phyloP scores from a whole-genome alignment of 2,113 vertebrate species.

The Hoplias malabaricus region DNA sequence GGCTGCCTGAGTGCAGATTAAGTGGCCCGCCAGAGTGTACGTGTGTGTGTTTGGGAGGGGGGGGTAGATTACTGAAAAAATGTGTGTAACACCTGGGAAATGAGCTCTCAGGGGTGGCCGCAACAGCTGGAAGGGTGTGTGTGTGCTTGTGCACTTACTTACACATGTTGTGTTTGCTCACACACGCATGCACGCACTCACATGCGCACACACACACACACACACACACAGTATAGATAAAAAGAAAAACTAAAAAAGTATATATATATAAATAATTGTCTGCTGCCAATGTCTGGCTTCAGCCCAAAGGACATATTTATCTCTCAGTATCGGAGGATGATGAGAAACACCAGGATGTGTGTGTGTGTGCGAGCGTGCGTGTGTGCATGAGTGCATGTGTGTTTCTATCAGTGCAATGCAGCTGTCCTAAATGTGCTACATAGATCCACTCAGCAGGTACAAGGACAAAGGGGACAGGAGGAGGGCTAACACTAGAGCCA shows the following conservation, averaged over 20 bases:
- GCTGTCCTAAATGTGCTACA: not conserved
- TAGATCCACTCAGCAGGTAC: not conserved
- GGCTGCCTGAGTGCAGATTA: conserved; percentile 64
- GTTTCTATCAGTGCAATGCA: conserved; percentile 21
- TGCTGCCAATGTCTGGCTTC: not conserved
- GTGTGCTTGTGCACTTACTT: conserved; percentile 13
- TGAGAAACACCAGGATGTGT: conserved; percentile 19
- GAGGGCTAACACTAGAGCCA: conserved; percentile 15
- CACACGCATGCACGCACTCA: conserved; percentile 16
- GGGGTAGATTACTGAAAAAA: conserved; percentile 72
- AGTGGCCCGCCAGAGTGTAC: conserved; percentile 50
- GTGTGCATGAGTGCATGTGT: not conserved
- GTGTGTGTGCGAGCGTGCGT: not conserved
- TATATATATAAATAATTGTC: not conserved
- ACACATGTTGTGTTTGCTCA: conserved; percentile 42
- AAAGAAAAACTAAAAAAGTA: conserved; percentile 14
- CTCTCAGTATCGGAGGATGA: not conserved
- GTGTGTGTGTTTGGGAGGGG: conserved; percentile 23
- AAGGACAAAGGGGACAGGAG: conserved; percentile 25
- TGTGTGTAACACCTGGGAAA: conserved; percentile 75
- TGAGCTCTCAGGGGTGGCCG: conserved; percentile 52
- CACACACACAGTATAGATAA: conserved; percentile 31
- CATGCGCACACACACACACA: conserved; percentile 29
- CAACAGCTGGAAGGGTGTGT: conserved; percentile 46
- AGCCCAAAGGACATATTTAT: conserved; percentile 6